Evolutionary conservation across 2,797 vertebrate genomes (phyloP), one percentile per base, ranked within the genome.

Genomic region (Smutsia gigantea): DNA sequence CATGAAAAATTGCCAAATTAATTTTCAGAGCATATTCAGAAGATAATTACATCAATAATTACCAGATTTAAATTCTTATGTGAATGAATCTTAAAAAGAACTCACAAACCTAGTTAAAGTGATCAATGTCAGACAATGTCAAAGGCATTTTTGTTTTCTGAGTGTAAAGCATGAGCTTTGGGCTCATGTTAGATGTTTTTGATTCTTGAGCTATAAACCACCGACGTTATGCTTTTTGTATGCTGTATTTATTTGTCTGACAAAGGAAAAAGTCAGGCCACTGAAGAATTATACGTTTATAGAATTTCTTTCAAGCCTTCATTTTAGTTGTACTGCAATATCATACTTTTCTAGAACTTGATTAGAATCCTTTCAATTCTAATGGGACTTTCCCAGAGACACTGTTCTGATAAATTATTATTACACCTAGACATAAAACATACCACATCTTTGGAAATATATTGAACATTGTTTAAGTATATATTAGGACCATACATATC

Each of bases 351-450:
- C 94, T 97, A 97, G 94, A 78, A 10, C 72, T 61, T 98, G 95
- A 98, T 98, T 98, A 98, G 90, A 98, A 98, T 95, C 85, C 82
- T 83, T 98, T 97, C 81, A 71, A 74, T 97, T 98, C 93, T 94
- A 61, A 94, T 57, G 77, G 71, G 88, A 93, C 90, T 97, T 94
- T 97, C 90, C 97, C 88, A 98, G 3, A 13, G 68, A 95, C 85
- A 95, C 93, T 98, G 95, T 96, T 96, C 78, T 97, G 96, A 97
- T 81, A 93, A 93, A 91, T 69, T 98, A 49, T 66, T 97, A 71
- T 42, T 96, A 97, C 4, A 96, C 64, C 81, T 74, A 39, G 64
- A 97, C 90, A 97, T 95, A 97, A 97, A 96, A 98, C 97, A 98
- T 95, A 97, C 97, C 93, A 21, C 12, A 96, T 93, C 66, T 55